Conservation (phyloP, 2,797 vertebrate genomes). For the Meriones psammophilus region DNA sequence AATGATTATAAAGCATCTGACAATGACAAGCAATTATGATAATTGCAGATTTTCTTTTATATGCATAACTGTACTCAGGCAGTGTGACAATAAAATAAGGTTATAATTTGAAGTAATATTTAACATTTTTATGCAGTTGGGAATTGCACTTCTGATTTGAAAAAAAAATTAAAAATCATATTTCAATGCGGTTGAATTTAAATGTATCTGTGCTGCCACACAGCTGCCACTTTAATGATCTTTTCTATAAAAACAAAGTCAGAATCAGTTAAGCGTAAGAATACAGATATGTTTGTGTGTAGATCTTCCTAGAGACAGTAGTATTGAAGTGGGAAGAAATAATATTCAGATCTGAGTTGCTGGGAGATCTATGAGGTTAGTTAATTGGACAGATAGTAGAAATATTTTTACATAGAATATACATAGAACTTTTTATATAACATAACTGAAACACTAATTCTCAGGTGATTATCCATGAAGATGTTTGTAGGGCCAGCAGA, state of each 20-base stretch:
- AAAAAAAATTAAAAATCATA: conserved; percentile 23
- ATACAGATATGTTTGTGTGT: not conserved
- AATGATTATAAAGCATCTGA: conserved; percentile 75
- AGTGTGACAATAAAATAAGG: conserved; percentile 59
- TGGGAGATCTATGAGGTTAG: not conserved
- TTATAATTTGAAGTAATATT: conserved; percentile 73
- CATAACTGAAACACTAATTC: not conserved
- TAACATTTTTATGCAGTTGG: conserved; percentile 70
- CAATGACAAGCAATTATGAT: conserved; percentile 76
- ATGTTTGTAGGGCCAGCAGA: not conserved
- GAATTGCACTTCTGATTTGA: conserved; percentile 41
- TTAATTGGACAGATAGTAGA: not conserved
- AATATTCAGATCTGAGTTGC: not conserved
- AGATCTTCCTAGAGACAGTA: not conserved
- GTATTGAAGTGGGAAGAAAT: not conserved
- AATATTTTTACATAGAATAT: not conserved
- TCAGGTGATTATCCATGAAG: not conserved
- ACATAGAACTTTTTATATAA: not conserved
- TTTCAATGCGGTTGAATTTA: conserved; percentile 39
- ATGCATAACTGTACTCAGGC: conserved; percentile 35
- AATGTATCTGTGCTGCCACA: not conserved
- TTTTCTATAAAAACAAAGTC: conserved; percentile 15
- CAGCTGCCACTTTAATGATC: not conserved
- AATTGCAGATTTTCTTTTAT: conserved; percentile 71
- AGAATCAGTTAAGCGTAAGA: not conserved